A percentile compares a stretch with the other conserved stretches of the same genome.
Conservation (phyloP, 30 jellyfish, hydroid and myxozoan genomes). For the Aurelia aurita region DNA sequence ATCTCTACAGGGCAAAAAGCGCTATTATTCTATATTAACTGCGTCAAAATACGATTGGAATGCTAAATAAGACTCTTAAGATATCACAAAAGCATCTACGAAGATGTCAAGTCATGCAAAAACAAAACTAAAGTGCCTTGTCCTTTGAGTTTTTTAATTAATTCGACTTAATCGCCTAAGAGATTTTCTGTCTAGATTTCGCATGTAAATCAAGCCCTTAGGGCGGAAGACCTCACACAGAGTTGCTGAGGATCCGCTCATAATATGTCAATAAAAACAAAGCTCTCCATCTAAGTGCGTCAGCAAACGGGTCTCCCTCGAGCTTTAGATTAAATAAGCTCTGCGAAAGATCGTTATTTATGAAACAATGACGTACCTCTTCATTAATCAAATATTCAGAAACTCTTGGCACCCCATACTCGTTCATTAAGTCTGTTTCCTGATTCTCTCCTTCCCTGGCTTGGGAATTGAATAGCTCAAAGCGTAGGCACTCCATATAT, state of each 20-base stretch:
- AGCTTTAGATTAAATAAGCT: too few species aligned
- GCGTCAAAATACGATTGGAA: too few species aligned
- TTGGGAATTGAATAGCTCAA: conserved; percentile 17
- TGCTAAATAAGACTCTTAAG: too few species aligned
- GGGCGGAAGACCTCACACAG: too few species aligned
- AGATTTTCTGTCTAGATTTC: too few species aligned
- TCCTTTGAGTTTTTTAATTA: background rate
- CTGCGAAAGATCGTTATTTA: too few species aligned
- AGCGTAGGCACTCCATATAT: conserved; percentile 75
- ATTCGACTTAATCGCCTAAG: too few species aligned
- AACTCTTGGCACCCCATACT: background rate
- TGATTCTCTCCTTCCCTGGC: background rate
- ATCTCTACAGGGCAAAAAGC: too few species aligned
- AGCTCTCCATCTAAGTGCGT: background rate
- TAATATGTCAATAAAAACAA: conserved; percentile 5
- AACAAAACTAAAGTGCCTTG: background rate
- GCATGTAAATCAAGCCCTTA: too few species aligned
- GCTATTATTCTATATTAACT: too few species aligned
- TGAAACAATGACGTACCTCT: conserved; percentile 20
- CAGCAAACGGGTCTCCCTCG: too few species aligned
- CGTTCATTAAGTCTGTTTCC: background rate
- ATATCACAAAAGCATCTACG: background rate
- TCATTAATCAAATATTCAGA: conserved; percentile 33
- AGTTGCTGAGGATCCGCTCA: too few species aligned
- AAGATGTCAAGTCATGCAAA: background rate